These are phyloP conservation scores for Brachionus angularis DNA, from an alignment of 1,140 invertebrate genomes.

Conservation along the genomic window DNA sequence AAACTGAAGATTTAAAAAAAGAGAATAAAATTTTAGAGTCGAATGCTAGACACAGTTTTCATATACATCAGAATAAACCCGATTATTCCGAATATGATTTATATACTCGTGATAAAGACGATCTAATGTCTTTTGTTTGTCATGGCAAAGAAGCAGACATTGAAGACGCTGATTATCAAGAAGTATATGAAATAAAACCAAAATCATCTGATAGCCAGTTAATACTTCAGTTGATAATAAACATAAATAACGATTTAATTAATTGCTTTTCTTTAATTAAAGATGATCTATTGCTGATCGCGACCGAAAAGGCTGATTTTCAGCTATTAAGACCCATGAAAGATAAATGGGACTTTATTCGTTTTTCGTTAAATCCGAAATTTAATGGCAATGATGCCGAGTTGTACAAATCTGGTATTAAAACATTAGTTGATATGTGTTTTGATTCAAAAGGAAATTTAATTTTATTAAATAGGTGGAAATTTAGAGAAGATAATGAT, in stretches of 20 bases:
- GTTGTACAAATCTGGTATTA: background rate
- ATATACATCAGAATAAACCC: conserved; percentile 18
- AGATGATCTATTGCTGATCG: conserved; percentile 30
- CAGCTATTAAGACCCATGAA: conserved; percentile 13
- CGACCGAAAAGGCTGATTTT: conserved; percentile 6
- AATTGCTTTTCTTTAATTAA: conserved; percentile 25
- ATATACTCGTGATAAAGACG: conserved; percentile 28
- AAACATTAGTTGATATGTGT: conserved; percentile 34
- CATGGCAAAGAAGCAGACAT: conserved; percentile 35
- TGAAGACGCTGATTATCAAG: conserved; percentile 34
- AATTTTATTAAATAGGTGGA: conserved; percentile 29
- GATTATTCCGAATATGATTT: conserved; percentile 30
- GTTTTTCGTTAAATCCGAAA: conserved; percentile 1
- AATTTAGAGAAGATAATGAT: conserved; percentile 1
- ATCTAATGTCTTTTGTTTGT: conserved; percentile 24
- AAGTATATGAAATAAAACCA: conserved; percentile 21
- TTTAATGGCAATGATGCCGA: conserved; percentile 15
- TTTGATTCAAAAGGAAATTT: conserved; percentile 26
- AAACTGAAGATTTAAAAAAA: background rate
- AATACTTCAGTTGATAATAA: conserved; percentile 6
- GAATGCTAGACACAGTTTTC: conserved; percentile 23
- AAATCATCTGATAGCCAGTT: background rate
- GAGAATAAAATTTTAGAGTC: conserved; percentile 1
- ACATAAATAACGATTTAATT: background rate
- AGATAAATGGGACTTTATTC: conserved; percentile 32